phyloP scores from a whole-genome alignment of 1,140 invertebrate species.

The Stegodyphus dumicola region DNA sequence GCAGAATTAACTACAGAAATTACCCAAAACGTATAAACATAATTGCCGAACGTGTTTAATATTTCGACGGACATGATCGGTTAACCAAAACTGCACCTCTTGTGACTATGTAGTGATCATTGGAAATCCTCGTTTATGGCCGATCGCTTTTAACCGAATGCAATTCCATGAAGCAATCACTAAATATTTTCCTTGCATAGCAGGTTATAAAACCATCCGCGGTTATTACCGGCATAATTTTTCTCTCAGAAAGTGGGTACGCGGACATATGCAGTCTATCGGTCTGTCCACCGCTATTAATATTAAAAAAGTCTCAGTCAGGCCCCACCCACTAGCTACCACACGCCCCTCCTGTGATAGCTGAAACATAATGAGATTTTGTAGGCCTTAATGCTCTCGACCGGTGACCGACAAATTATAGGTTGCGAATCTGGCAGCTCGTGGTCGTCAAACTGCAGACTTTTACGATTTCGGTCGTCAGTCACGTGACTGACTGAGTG shows the following conservation, averaged over 20 bases:
- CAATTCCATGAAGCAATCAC: neutral
- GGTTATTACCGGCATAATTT: slow-evolving; percentile 8
- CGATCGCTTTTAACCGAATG: neutral
- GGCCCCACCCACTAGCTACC: slow-evolving; percentile 41
- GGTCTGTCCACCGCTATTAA: slow-evolving; percentile 11
- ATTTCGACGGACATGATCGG: neutral
- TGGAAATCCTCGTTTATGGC: neutral
- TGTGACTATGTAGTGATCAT: neutral
- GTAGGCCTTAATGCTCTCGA: slow-evolving; percentile 9
- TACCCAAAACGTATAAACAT: slow-evolving; percentile 16
- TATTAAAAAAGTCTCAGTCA: neutral
- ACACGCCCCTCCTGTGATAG: slow-evolving; percentile 37
- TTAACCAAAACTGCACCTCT: slow-evolving; percentile 6
- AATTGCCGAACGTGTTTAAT: slow-evolving; percentile 27
- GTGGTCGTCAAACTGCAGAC: slow-evolving; percentile 35
- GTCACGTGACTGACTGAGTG: slow-evolving; percentile 7
- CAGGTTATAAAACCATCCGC: slow-evolving; percentile 25
- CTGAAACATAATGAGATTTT: slow-evolving; percentile 51
- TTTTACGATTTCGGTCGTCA: slow-evolving; percentile 34
- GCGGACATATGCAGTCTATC: neutral
- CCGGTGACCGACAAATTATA: slow-evolving; percentile 41
- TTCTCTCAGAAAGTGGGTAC: neutral
- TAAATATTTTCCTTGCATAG: slow-evolving; percentile 18
- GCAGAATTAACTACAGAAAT: slow-evolving; percentile 1
- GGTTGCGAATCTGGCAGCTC: slow-evolving; percentile 14